Percentiles rank a stretch among this genome's conserved stretches.
Evolutionary conservation across 2,113 vertebrate genomes (phyloP).

Genomic region (Uropsilus gracilis): DNA sequence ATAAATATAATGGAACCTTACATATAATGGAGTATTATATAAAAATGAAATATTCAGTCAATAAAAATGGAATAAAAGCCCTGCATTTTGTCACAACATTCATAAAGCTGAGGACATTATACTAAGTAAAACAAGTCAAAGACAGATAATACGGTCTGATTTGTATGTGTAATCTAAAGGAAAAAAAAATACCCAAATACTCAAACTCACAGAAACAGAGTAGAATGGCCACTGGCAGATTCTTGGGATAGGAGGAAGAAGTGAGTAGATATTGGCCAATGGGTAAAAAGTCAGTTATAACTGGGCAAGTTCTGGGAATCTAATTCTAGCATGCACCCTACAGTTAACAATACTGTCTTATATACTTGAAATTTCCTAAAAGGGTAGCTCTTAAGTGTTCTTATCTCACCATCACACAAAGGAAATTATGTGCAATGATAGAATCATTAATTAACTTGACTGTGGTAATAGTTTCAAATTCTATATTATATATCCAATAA

Average conservation of each 20-base stretch:
- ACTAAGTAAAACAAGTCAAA: neutral
- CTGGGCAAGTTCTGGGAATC: neutral
- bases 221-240: neutral
- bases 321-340: neutral
- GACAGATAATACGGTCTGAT: neutral
- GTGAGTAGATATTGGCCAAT: neutral
- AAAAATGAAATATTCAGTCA: neutral
- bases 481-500: neutral
- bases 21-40: neutral
- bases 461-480: neutral
- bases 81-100: neutral
- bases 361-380: neutral
- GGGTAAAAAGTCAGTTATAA: neutral
- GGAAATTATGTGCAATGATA: neutral
- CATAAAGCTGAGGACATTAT: neutral
- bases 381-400: neutral
- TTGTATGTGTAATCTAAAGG: neutral
- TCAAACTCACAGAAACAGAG: neutral
- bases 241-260: fast-evolving
- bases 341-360: neutral
- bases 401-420: neutral
- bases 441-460: neutral
- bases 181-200: neutral
- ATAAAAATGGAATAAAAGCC: neutral
- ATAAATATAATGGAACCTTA: neutral